Conservation (phyloP, 2,888 invertebrate genomes). For the Acleris literana region DNA sequence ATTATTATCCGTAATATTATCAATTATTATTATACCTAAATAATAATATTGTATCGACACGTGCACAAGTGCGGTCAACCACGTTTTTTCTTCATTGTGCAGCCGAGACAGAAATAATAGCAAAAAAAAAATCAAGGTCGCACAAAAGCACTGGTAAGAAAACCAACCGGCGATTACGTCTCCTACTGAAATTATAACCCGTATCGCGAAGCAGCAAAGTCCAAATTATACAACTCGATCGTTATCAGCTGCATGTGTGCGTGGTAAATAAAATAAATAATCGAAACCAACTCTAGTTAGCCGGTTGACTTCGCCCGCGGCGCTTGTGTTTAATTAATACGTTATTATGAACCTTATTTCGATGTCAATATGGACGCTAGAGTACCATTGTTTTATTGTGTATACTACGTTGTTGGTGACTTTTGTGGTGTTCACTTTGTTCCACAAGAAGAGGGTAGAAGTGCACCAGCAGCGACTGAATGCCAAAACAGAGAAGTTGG, state of each 20-base stretch:
- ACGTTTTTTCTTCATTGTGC: slow-evolving; percentile 13
- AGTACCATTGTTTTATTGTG: slow-evolving; percentile 73
- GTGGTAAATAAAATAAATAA: slow-evolving; percentile 32
- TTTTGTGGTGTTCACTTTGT: slow-evolving; percentile 68
- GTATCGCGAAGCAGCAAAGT: not conserved
- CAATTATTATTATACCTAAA: no score
- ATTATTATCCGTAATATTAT: no score
- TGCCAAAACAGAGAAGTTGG: slow-evolving; percentile 58
- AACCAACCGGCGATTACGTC: slow-evolving; percentile 20
- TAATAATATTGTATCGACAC: not conserved
- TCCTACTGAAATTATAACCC: not conserved
- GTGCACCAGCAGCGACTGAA: slow-evolving; percentile 53
- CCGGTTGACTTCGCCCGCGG: slow-evolving; percentile 15
- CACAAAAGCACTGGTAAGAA: slow-evolving; percentile 21
- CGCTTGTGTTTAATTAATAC: slow-evolving; percentile 23
- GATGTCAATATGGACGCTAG: slow-evolving; percentile 68
- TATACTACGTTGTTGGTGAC: slow-evolving; percentile 66
- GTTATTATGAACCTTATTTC: slow-evolving; percentile 71
- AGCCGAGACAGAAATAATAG: slow-evolving; percentile 9
- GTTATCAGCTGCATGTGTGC: slow-evolving; percentile 13
- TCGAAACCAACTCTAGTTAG: slow-evolving; percentile 28
- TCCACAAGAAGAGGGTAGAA: slow-evolving; percentile 71
- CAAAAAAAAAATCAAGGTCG: slow-evolving; percentile 32
- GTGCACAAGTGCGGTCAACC: slow-evolving; percentile 14
- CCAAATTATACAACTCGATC: not conserved